These are phyloP conservation scores for Drosophila lutescens DNA, from an alignment of 2,888 invertebrate genomes.

Conservation along the genomic window DNA sequence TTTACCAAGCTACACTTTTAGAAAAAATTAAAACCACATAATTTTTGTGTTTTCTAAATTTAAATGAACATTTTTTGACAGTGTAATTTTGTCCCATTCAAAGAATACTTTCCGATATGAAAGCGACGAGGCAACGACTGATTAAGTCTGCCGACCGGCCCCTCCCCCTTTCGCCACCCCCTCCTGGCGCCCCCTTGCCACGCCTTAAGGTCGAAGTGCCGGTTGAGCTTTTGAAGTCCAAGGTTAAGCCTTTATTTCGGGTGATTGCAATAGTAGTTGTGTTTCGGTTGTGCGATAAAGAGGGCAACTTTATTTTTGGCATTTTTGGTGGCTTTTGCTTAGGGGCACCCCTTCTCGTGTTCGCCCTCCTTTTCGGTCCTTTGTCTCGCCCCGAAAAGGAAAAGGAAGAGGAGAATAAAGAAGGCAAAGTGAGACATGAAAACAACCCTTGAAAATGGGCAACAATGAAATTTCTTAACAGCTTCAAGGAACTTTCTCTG, in stretches of 20 bases:
- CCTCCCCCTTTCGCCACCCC: background rate
- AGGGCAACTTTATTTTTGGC: conserved; percentile 57
- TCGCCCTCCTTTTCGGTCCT: conserved; percentile 8
- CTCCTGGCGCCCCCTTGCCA: background rate
- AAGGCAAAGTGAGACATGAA: conserved; percentile 4
- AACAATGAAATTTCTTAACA: conserved; percentile 64
- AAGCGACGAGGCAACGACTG: conserved; percentile 54
- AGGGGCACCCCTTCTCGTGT: background rate
- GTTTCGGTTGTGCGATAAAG: conserved; percentile 38
- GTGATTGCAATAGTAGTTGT: conserved; percentile 14
- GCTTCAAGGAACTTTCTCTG: conserved; percentile 52
- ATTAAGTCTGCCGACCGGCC: conserved; percentile 40
- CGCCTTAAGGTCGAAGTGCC: conserved; percentile 34
- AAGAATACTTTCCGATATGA: conserved; percentile 27
- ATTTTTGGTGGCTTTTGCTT: conserved; percentile 35
- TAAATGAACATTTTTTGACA: background rate
- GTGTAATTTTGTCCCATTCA: conserved; percentile 6
- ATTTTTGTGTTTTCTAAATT: no score
- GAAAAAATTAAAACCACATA: no score
- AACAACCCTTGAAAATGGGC: conserved; percentile 50
- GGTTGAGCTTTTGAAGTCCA: conserved; percentile 55
- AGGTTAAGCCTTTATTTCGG: conserved; percentile 62
- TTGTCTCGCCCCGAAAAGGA: conserved; percentile 18
- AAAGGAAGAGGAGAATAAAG: conserved; percentile 18
- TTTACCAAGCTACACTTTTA: no score